Evolutionary conservation across 23 tunicate genomes (phyloP), one percentile per base, ranked within the genome.

Genomic region (Aplidium turbinatum): DNA sequence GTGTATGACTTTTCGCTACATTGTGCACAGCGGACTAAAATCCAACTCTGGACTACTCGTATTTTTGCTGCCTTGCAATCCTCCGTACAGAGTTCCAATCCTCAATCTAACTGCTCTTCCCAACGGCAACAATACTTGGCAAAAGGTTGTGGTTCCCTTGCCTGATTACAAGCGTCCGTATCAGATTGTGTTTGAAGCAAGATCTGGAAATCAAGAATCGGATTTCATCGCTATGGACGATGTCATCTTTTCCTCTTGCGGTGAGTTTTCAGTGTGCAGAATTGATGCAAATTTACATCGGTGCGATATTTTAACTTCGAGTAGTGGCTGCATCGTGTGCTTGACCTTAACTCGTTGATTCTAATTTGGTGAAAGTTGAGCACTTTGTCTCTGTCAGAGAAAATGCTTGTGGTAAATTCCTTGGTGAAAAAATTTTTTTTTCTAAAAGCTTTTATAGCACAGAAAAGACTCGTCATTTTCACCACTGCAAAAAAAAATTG

Each of bases 91-190:
- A 46, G 47, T 79, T 5, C 97, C 97, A 0, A 86, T 91, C 16
- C 48, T 84, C 0, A 84, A 76, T 68, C 38, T 91, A 3, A 79
- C 86, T 28, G 70, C 28, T n/a, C n/a, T n/a, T n/a, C n/a, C n/a
- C n/a, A 57, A 65, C 51, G 19, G 70, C 29, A 56, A 58, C 23
- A 47, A 72, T 25, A 66, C 61, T 11, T 91, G 97, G 97, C 23
- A 29, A 18, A 72, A 39, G 25, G 85, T 66, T 1, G 54, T 75
- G 0, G 86, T 78, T 1, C 97, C 97, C 0, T 53, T 91, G 38
- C 97, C 97, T 24, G 76, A 79, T 64, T 75, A 91, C 81, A 63
- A 36, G 20, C 78, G 76, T 18, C 97, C 97, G 4, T 91, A 84
- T 62, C 86, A 57, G 56, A 83, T 74, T 1, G 68, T 91, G 1